Evolutionary conservation across 1,140 invertebrate species (phyloP), one percentile per base, ranked within the genome.

Genomic region (Calosoma granatense): DNA sequence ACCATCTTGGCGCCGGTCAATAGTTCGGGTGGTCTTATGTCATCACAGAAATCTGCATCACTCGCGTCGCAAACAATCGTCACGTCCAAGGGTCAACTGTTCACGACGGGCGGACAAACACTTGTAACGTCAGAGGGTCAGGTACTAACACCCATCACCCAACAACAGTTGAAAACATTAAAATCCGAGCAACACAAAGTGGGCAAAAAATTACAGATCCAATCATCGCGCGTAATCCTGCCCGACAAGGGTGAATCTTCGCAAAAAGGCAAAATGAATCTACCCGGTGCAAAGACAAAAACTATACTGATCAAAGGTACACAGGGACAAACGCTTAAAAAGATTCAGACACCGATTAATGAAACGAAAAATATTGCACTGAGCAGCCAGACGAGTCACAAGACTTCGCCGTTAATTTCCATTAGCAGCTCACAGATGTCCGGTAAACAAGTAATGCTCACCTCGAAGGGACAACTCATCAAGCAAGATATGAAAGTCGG

Each of bases 41-140:
- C 0, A 58, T 71, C 30, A 54, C 70, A 39, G 60, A 56, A 4
- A 59, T 66, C 36, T 63, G 26, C 26, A 6, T 4, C 6, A 30
- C 17, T 47, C 9, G 17, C 71, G n/a, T 59, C 71, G 0, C 77
- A 79, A 47, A 77, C 74, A 60, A 78, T 81, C 22, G 59, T 76
- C n/a, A 68, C 67, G 0, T 71, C 63, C 20, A 72, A 70, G 22
- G 67, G 69, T 1, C 69, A 74, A 57, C 43, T 74, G 9, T 63
- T 56, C 11, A 15, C 59, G 2, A 47, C 56, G 6, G 21, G 58
- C 23, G 51, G 53, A 54, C 65, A 70, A 60, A 62, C 60, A 19
- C 53, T 65, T 47, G 60, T 65, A 51, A 63, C 69, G 1, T 61
- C 68, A 1, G 73, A 74, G 61, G 73, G 72, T n/a, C 72, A 76